phyloP scores from a whole-genome alignment of 2,113 vertebrate genomes.

The Periophthalmus modestus region DNA sequence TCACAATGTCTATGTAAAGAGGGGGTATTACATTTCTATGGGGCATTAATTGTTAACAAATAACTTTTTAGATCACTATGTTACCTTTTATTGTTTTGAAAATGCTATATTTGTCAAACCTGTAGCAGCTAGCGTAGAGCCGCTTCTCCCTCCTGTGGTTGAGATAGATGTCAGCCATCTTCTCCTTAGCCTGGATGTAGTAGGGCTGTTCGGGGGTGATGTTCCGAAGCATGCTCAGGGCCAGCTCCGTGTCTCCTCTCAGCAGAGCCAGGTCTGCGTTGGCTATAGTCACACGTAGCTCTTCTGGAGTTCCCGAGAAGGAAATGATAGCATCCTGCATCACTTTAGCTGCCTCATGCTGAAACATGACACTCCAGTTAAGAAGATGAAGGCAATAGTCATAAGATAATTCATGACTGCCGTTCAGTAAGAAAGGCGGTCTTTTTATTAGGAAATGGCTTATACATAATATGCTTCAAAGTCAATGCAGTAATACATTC shows the following conservation, averaged over 20 bases:
- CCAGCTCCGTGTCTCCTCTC: conserved; percentile 87
- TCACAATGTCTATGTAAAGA: too few relatives aligned
- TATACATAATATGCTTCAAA: not conserved
- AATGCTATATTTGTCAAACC: conserved; percentile 67
- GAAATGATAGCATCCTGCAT: conserved; percentile 96
- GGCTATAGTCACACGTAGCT: conserved; percentile 88
- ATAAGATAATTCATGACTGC: not conserved
- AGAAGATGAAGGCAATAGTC: not conserved
- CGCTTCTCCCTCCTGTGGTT: conserved; percentile 92
- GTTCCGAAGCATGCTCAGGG: conserved; percentile 90
- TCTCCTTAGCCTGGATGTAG: conserved; percentile 92
- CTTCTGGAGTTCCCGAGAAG: conserved; percentile 92
- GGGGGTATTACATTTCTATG: too few relatives aligned
- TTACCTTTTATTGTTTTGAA: too few relatives aligned
- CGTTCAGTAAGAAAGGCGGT: not conserved
- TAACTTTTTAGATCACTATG: too few relatives aligned
- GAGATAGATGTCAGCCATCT: conserved; percentile 95
- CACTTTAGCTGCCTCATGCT: conserved; percentile 96
- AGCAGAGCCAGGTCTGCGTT: conserved; percentile 90
- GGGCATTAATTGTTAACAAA: too few relatives aligned
- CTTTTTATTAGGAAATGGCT: not conserved
- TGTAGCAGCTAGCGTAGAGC: conserved; percentile 90
- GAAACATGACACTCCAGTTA: conserved; percentile 25
- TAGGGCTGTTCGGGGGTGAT: conserved; percentile 90
- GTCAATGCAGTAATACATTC: too few relatives aligned